phyloP scores from a whole-genome alignment of 2,888 invertebrate genomes.

The Crossocerus cetratus region DNA sequence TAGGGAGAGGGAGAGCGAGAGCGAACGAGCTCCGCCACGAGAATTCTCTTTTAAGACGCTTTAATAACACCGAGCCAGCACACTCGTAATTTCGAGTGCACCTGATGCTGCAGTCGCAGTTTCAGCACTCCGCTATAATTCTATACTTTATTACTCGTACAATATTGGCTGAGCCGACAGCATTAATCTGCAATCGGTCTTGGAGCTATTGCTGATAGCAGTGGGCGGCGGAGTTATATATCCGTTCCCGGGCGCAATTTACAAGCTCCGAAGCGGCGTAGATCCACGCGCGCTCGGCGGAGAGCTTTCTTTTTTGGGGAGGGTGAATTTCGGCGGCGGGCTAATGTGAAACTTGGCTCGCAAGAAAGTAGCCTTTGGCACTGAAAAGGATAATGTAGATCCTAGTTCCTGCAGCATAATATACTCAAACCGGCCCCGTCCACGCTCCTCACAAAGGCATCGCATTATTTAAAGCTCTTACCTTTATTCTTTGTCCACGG shows the following conservation, averaged over 20 bases:
- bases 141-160: too few species aligned
- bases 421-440: conserved; percentile 56
- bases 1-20: conserved; percentile 24
- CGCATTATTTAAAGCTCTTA: conserved; percentile 71
- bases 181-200: too few species aligned
- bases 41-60: conserved; percentile 20
- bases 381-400: conserved; percentile 67
- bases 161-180: too few species aligned
- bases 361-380: conserved; percentile 65
- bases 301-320: conserved; percentile 29
- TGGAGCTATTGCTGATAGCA: too few species aligned
- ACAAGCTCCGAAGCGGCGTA: neutral
- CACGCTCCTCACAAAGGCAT: conserved; percentile 64
- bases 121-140: too few species aligned
- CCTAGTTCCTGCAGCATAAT: conserved; percentile 59
- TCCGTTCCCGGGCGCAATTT: too few species aligned
- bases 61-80: conserved; percentile 22
- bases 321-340: conserved; percentile 51
- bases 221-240: too few species aligned
- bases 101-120: too few species aligned
- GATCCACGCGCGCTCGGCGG: conserved; percentile 16
- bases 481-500: conserved; percentile 66
- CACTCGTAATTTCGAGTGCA: too few species aligned
- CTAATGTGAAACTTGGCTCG: conserved; percentile 32
- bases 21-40: conserved; percentile 5